Percentiles rank a stretch among this genome's conserved stretches.
phyloP scores from a whole-genome alignment of 2,888 invertebrate genomes.

The Corythucha ciliata region DNA sequence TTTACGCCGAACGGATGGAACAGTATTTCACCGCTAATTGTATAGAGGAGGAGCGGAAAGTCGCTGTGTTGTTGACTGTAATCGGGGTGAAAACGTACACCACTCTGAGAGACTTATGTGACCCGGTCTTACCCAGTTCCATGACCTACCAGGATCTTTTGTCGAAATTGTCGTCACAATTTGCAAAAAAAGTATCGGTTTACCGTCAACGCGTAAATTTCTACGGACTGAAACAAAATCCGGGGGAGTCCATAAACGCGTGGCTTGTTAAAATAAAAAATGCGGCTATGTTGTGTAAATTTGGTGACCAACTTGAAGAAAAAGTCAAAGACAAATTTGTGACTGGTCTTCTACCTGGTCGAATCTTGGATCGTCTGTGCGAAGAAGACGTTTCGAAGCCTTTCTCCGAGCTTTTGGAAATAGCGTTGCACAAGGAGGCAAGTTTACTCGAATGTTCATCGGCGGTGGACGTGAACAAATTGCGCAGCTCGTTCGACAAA shows the following conservation, averaged over 20 bases:
- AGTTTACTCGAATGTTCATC: background rate
- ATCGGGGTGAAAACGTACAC: too few relatives aligned
- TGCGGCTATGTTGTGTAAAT: constrained; percentile 5
- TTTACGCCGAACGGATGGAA: too few relatives aligned
- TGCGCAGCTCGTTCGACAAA: too few relatives aligned
- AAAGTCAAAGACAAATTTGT: constrained; percentile 2
- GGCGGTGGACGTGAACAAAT: too few relatives aligned
- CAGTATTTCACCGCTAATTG: too few relatives aligned
- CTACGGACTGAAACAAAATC: background rate
- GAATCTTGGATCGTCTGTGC: constrained; percentile 5
- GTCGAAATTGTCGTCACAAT: background rate
- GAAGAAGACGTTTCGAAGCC: background rate
- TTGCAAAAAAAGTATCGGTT: background rate
- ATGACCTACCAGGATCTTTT: background rate
- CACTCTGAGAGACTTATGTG: constrained; percentile 9
- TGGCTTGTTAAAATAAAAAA: constrained; percentile 6
- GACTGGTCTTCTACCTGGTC: constrained; percentile 7
- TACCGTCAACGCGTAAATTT: constrained; percentile 3
- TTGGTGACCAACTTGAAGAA: background rate
- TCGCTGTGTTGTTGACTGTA: too few relatives aligned
- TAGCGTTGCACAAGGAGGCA: constrained; percentile 8
- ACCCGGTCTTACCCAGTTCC: background rate
- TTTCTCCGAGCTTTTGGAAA: background rate
- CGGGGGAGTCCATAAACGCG: background rate
- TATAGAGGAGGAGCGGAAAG: too few relatives aligned